A percentile compares a stretch with the other conserved stretches of the same genome.
Conservation (phyloP, 2,113 vertebrate genomes). For the Butastur rufipennis region DNA sequence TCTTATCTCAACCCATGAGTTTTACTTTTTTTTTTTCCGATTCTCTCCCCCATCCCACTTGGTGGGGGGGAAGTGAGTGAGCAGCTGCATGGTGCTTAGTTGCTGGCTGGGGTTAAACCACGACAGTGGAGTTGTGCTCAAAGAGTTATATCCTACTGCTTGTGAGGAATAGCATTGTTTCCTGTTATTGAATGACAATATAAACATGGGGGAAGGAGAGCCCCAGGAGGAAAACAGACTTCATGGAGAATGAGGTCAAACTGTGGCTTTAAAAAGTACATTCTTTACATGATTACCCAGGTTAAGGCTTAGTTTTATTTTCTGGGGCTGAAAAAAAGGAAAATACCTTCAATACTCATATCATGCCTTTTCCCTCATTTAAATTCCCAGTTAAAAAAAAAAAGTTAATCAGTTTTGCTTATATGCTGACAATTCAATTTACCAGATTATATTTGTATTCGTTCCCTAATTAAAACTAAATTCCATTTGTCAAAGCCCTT, state of each 20-base stretch:
- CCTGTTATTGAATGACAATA: neutral
- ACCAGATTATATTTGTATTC: neutral
- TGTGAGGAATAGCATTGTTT: neutral
- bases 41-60: too few species aligned
- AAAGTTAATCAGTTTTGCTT: neutral
- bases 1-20: too few species aligned
- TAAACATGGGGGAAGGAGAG: neutral
- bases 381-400: neutral
- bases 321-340: neutral
- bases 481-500: neutral
- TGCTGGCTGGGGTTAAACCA: too few species aligned
- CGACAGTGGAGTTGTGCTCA: neutral
- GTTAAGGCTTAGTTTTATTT: neutral
- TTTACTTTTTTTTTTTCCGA: too few species aligned
- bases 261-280: neutral
- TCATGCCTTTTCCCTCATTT: neutral
- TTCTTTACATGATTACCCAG: neutral
- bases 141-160: neutral
- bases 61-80: too few species aligned
- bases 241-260: neutral
- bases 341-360: neutral
- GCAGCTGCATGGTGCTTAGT: too few species aligned
- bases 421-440: neutral
- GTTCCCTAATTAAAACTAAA: neutral
- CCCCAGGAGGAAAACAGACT: neutral